A percentile compares a stretch with the other conserved stretches of the same genome.
Evolutionary conservation across 1,140 invertebrate genomes (phyloP).

Genomic region (Elysia chlorotica): DNA sequence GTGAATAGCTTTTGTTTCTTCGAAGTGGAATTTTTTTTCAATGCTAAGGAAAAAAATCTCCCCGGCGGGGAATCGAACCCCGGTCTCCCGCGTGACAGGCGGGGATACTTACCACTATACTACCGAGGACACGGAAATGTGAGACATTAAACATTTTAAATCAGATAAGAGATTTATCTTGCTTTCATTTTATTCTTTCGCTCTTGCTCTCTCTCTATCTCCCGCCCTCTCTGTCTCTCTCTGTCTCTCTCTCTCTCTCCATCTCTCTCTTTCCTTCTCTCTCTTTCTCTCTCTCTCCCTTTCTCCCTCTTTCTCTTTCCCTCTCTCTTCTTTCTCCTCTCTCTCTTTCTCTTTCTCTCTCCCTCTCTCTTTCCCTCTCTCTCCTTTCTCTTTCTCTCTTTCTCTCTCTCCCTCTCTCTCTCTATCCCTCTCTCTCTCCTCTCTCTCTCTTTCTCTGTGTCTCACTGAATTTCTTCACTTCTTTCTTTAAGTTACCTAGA

Average conservation of each 20-base stretch:
- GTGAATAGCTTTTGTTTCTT: no score
- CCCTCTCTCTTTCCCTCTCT: background rate
- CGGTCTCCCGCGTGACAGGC: no score
- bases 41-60: no score
- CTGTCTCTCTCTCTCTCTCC: slow-evolving; percentile 7
- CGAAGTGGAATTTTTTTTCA: no score
- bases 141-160: no score
- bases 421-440: background rate
- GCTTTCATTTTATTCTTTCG: background rate
- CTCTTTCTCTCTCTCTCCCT: background rate
- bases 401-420: background rate
- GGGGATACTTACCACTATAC: no score
- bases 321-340: background rate
- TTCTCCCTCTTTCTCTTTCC: no score
- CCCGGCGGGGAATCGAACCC: no score
- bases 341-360: background rate
- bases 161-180: no score
- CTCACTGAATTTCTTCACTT: background rate
- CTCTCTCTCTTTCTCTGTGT: background rate
- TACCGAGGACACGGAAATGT: no score
- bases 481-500: background rate
- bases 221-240: slow-evolving; percentile 9
- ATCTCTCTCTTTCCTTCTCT: background rate
- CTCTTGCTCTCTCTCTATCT: slow-evolving; percentile 4
- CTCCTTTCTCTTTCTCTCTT: background rate